Evolutionary conservation across 2,888 invertebrate species (phyloP).

Genomic region (Drosophila helvetica): DNA sequence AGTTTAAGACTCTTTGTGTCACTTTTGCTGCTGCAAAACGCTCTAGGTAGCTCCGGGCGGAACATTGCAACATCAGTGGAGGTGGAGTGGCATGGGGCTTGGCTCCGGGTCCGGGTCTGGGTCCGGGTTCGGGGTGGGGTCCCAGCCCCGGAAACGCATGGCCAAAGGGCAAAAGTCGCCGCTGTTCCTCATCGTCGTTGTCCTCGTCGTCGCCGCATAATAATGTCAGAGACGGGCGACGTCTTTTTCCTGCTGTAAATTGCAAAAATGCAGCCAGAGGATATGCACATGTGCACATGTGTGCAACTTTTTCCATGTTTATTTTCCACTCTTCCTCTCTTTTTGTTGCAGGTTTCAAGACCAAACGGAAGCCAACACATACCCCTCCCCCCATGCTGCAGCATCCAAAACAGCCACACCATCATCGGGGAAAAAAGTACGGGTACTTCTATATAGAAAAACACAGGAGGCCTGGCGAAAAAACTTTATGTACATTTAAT

Average conservation of each 20-base stretch:
- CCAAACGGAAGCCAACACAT: constrained; percentile 64
- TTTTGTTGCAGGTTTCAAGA: constrained; percentile 73
- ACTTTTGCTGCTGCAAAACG: constrained; percentile 52
- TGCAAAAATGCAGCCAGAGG: constrained; percentile 66
- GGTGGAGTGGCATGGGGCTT: neutral
- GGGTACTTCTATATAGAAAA: constrained; percentile 27
- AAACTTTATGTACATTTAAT: constrained; percentile 74
- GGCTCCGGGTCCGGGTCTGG: constrained; percentile 47
- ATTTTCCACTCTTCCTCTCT: constrained; percentile 29
- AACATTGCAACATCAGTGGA: constrained; percentile 22
- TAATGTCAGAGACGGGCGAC: constrained; percentile 77
- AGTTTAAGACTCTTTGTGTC: constrained; percentile 69
- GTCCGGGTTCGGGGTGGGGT: neutral
- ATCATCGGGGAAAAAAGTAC: constrained; percentile 2
- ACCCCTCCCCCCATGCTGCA: constrained; percentile 61
- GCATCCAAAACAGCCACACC: constrained; percentile 22
- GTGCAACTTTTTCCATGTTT: constrained; percentile 42
- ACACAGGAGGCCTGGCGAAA: constrained; percentile 39
- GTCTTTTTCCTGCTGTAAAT: constrained; percentile 74
- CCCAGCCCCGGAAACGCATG: constrained; percentile 57
- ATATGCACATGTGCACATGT: constrained; percentile 42
- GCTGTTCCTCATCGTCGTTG: constrained; percentile 60
- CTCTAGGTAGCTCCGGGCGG: constrained; percentile 30
- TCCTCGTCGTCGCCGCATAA: constrained; percentile 66
- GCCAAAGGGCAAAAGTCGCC: constrained; percentile 63